A percentile compares a stretch with the other conserved stretches of the same genome.
These are phyloP conservation scores for Urophycis tenuis DNA, from an alignment of 2,797 vertebrate genomes.

Conservation along the genomic window DNA sequence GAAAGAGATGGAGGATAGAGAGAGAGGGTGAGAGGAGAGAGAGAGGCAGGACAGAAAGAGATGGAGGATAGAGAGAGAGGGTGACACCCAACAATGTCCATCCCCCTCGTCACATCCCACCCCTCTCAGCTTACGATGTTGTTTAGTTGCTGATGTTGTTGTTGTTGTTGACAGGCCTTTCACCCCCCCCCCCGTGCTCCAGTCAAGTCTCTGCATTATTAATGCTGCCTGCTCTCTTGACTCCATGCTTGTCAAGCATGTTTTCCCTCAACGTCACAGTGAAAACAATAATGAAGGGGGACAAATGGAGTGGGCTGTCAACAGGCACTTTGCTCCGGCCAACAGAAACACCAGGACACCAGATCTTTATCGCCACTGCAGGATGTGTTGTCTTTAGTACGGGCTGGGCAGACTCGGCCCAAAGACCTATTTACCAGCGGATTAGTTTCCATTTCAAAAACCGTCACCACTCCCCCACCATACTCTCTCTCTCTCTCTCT, in stretches of 20 bases:
- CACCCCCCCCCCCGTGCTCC: slow-evolving; percentile 55
- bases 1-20: too few relatives aligned
- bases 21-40: too few relatives aligned
- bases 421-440: slow-evolving; percentile 63
- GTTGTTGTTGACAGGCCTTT: slow-evolving; percentile 69
- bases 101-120: slow-evolving; percentile 20
- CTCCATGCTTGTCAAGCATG: slow-evolving; percentile 58
- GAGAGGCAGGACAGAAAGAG: too few relatives aligned
- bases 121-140: slow-evolving; percentile 51
- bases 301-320: slow-evolving; percentile 64
- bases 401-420: slow-evolving; percentile 46
- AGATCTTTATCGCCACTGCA: slow-evolving; percentile 38
- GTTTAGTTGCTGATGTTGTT: slow-evolving; percentile 62
- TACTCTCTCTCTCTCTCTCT: too few relatives aligned
- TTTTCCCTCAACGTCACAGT: slow-evolving; percentile 63
- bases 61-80: too few relatives aligned
- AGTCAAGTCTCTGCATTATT: slow-evolving; percentile 70
- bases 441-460: slow-evolving; percentile 64
- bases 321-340: slow-evolving; percentile 60
- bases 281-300: slow-evolving; percentile 58
- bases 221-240: slow-evolving; percentile 59
- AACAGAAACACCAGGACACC: slow-evolving; percentile 46
- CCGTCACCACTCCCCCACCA: neutral
- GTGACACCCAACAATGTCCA: neutral
- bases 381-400: slow-evolving; percentile 51